Evolutionary conservation across 1,140 invertebrate species (phyloP).

Genomic region (Drosophila bocqueti): DNA sequence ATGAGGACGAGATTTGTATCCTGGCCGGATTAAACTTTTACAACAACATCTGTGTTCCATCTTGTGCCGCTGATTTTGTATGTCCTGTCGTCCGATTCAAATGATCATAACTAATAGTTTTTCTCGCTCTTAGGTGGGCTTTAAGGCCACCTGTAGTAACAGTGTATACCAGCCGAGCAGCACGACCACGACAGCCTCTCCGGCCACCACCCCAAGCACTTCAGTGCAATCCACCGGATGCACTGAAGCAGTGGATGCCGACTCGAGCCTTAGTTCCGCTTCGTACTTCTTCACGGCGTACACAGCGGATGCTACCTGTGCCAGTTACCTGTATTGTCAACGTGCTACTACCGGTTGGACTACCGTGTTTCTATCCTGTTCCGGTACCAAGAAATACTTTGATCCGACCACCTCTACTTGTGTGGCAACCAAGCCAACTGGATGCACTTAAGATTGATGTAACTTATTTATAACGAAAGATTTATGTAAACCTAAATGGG

Average conservation of each 20-base stretch:
- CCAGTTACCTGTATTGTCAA: constrained; percentile 31
- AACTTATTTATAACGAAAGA: not conserved
- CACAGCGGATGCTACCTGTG: constrained; percentile 2
- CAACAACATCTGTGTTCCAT: constrained; percentile 49
- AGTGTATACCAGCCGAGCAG: constrained; percentile 5
- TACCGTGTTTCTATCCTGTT: constrained; percentile 5
- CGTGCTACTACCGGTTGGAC: not conserved
- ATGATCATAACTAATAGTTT: not conserved
- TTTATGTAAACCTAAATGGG: not conserved
- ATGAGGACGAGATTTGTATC: constrained; percentile 38
- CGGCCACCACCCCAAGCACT: constrained; percentile 35
- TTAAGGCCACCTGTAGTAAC: constrained; percentile 37
- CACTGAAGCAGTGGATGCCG: not conserved
- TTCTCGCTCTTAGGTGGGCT: not conserved
- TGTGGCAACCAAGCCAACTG: constrained; percentile 12
- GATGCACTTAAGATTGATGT: not conserved
- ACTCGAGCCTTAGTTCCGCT: not conserved
- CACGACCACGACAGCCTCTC: constrained; percentile 34
- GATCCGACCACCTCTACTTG: not conserved
- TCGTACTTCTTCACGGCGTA: constrained; percentile 14
- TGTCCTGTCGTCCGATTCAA: not conserved
- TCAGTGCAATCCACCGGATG: constrained; percentile 2
- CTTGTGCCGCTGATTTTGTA: constrained; percentile 48
- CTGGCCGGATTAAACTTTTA: not conserved
- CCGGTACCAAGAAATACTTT: not conserved